Evolutionary conservation across 23 tunicate species (phyloP).

Genomic region (Diplosoma virens): DNA sequence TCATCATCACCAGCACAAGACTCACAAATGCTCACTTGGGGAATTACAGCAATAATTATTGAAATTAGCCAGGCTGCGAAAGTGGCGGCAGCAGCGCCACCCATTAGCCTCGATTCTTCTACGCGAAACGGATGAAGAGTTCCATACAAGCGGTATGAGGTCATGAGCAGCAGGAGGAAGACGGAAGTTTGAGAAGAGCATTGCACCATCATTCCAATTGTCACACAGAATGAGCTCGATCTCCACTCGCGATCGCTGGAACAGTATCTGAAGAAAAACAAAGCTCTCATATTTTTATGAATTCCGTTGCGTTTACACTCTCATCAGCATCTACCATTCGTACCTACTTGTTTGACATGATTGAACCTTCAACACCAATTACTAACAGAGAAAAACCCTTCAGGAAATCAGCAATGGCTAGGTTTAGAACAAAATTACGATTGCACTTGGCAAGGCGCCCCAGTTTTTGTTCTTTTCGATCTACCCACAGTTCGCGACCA

Average conservation of each 20-base stretch:
- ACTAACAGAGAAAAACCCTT: constrained; percentile 78
- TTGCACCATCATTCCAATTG: constrained; percentile 59
- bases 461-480: constrained; percentile 34
- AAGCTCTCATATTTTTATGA: too few relatives aligned
- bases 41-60: constrained; percentile 34
- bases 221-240: constrained; percentile 43
- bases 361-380: constrained; percentile 23
- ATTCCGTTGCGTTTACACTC: too few relatives aligned
- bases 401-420: constrained; percentile 76
- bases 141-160: constrained; percentile 81
- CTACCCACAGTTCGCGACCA: constrained; percentile 58
- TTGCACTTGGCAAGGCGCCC: constrained; percentile 89
- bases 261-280: constrained; percentile 50
- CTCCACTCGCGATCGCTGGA: constrained; percentile 33
- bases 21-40: constrained; percentile 82
- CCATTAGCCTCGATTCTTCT: constrained; percentile 61
- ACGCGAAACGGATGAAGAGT: constrained; percentile 81
- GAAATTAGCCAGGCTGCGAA: constrained; percentile 50
- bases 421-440: constrained; percentile 64
- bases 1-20: too few relatives aligned
- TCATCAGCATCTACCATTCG: too few relatives aligned
- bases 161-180: constrained; percentile 59
- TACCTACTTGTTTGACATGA: constrained; percentile 42
- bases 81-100: constrained; percentile 38
- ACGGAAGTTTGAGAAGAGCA: constrained; percentile 80